Evolutionary conservation across 2,888 invertebrate genomes (phyloP), one percentile per base, ranked within the genome.

Genomic region (Xylocampa areola): DNA sequence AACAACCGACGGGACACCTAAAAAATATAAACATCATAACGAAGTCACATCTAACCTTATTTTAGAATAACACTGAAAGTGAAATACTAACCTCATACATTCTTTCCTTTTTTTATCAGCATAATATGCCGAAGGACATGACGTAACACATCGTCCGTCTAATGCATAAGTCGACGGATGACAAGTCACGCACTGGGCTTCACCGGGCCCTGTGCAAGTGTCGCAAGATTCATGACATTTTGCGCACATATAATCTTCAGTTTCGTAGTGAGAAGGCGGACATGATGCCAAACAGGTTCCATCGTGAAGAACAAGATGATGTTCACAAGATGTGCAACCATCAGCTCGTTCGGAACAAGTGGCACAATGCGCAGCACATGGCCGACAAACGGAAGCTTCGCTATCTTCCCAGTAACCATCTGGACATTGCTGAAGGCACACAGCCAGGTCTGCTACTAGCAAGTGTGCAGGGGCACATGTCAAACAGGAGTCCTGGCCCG

Each of bases 391-490:
- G 65, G 96, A 96, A 53, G 97, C 94, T 63, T 96, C 96, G 36
- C 94, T 94, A 82, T 97, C 97, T 91, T 97, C 97, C 91, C 96
- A 98, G 84, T 98, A 98, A 41, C 98, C 97, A 81, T 98, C 97
- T 0, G 98, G 98, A 83, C 98, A 98, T 78, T 97, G 96, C 85
- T 97, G 97, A 58, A 98, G 94, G 79, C 98, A 98, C 14, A 98
- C 97, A 33, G 97, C 97, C 60, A 98, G 94, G 90, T 98, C 98
- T 11, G 96, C 96, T 44, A 98, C 97, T 80, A 97, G 95, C 37
- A 97, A 94, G 84, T 98, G 97, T 39, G 97, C 97, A 2, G 97
- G 97, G 0, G 97, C 96, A 86, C 98, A 98, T 1, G 97, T 96
- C 36, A 97, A 91, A 81, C 98, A 98, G 48, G 97, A 97, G 82